phyloP scores from a whole-genome alignment of 2,113 vertebrate species.

The Meriones unguiculatus region DNA sequence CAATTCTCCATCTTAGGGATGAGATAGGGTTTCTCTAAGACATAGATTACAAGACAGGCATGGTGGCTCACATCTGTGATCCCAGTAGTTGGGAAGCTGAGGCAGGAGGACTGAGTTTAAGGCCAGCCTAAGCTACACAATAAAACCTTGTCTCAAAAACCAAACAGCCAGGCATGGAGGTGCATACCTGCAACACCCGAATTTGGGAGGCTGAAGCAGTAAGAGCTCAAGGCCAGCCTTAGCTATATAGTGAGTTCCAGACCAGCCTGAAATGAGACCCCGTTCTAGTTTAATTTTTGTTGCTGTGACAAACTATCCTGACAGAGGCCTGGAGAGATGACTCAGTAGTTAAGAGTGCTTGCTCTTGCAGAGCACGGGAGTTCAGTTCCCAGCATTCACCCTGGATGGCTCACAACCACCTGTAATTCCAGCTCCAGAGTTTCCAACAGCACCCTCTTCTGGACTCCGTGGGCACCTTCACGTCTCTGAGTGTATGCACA shows the following conservation, averaged over 20 bases:
- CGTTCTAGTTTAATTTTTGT: not conserved
- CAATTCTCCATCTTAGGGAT: not conserved
- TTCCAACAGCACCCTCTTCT: not conserved
- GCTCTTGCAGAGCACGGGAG: not conserved
- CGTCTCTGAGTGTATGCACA: too few species aligned
- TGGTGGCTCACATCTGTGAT: too few species aligned
- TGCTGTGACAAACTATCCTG: not conserved
- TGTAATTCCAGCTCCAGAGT: not conserved
- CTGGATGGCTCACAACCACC: not conserved
- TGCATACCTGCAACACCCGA: not conserved
- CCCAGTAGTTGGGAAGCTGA: not conserved
- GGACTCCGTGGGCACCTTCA: too few species aligned
- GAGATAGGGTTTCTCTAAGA: slow-evolving; percentile 27
- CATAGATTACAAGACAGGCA: not conserved
- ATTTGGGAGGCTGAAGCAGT: not conserved
- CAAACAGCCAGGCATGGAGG: not conserved
- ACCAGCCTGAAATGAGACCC: not conserved
- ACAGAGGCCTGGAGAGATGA: not conserved
- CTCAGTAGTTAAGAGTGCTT: not conserved
- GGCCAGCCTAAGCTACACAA: not conserved
- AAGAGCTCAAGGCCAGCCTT: not conserved
- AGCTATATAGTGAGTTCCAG: not conserved
- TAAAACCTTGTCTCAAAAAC: not conserved
- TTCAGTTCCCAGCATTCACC: not conserved
- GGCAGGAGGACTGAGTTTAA: not conserved